These are phyloP conservation scores for Xestia xanthographa DNA, from an alignment of 2,888 invertebrate genomes.

Conservation along the genomic window DNA sequence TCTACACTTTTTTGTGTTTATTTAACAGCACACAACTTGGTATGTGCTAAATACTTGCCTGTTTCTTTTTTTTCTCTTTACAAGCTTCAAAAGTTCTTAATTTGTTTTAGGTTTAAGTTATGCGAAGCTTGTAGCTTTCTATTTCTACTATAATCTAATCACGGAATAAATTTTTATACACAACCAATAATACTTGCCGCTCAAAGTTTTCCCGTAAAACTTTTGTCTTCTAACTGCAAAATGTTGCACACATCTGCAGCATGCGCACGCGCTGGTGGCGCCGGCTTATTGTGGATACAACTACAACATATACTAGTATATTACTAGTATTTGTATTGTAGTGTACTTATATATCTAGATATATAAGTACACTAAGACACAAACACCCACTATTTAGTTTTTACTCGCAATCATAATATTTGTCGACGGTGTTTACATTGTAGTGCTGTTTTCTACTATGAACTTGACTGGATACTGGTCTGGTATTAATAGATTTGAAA, in stretches of 20 bases:
- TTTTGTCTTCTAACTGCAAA: constrained; percentile 29
- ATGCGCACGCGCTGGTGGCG: constrained; percentile 55
- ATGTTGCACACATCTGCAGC: constrained; percentile 51
- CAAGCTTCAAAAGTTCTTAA: background rate
- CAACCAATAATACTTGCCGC: background rate
- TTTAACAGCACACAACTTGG: background rate
- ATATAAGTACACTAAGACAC: constrained; percentile 27
- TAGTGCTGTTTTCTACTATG: constrained; percentile 45
- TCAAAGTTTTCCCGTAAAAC: constrained; percentile 10
- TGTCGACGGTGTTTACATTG: constrained; percentile 50
- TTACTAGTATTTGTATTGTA: too few relatives aligned
- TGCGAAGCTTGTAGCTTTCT: background rate
- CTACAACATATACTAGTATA: constrained; percentile 44
- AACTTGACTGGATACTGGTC: constrained; percentile 49
- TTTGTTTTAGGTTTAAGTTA: background rate
- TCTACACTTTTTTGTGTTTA: background rate
- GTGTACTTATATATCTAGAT: too few relatives aligned
- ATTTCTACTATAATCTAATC: background rate
- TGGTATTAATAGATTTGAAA: background rate
- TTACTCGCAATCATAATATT: constrained; percentile 57
- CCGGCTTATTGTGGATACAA: constrained; percentile 55
- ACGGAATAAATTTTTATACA: background rate
- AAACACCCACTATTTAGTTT: constrained; percentile 64
- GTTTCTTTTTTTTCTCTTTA: background rate
- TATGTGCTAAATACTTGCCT: background rate